These are phyloP conservation scores for Excalfactoria chinensis DNA, from an alignment of 2,113 vertebrate genomes.

Conservation along the genomic window DNA sequence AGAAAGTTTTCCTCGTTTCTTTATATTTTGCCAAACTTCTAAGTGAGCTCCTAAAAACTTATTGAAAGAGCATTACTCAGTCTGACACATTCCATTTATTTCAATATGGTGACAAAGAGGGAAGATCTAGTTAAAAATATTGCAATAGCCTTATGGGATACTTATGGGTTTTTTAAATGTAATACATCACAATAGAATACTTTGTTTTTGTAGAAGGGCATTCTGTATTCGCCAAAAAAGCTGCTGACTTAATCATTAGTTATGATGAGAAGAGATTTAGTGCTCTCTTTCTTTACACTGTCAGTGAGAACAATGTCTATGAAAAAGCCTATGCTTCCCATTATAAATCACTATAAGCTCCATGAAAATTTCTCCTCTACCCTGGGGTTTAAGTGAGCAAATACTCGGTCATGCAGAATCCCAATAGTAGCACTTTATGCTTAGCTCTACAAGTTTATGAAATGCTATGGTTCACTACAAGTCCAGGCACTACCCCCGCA, in stretches of 20 bases:
- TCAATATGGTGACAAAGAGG: constrained; percentile 74
- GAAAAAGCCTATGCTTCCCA: constrained; percentile 76
- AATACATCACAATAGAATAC: constrained; percentile 76
- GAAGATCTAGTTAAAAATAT: constrained; percentile 74
- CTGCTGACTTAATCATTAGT: constrained; percentile 78
- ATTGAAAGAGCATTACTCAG: constrained; percentile 74
- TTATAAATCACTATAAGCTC: constrained; percentile 83
- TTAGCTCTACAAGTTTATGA: constrained; percentile 25
- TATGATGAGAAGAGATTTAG: constrained; percentile 79
- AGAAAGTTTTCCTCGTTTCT: constrained; percentile 73
- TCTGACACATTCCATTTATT: constrained; percentile 73
- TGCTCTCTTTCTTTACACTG: constrained; percentile 80
- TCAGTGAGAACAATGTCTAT: constrained; percentile 80
- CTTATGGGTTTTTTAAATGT: constrained; percentile 70
- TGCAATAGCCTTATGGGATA: constrained; percentile 74
- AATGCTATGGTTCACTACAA: constrained; percentile 33
- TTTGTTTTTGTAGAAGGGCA: constrained; percentile 75
- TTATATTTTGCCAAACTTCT: constrained; percentile 66
- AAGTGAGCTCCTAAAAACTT: constrained; percentile 67
- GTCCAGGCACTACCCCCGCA: not conserved
- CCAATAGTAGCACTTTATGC: constrained; percentile 38
- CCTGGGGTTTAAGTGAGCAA: constrained; percentile 74
- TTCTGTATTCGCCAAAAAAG: constrained; percentile 60
- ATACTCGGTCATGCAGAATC: constrained; percentile 41
- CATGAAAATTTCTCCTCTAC: constrained; percentile 78